Evolutionary conservation across 2,888 invertebrate genomes (phyloP).

Genomic region (Hypolimnas misippus): DNA sequence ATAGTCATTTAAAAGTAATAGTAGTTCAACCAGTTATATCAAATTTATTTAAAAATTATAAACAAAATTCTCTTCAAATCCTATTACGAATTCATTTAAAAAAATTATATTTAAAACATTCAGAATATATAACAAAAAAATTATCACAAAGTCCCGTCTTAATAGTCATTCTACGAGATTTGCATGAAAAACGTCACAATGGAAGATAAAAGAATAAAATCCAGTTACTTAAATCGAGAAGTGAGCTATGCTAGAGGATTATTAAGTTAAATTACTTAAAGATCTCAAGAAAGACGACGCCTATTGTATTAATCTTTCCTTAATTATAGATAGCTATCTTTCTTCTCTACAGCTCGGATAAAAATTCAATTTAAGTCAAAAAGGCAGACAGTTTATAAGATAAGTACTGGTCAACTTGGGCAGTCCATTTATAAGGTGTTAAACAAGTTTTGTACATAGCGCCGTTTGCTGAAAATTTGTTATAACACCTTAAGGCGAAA

Average conservation of each 20-base stretch:
- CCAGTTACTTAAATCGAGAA: slow-evolving; percentile 62
- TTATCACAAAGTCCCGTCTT: slow-evolving; percentile 36
- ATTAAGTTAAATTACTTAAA: slow-evolving; percentile 78
- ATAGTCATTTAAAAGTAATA: too few relatives aligned
- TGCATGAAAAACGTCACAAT: slow-evolving; percentile 47
- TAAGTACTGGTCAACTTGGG: not conserved
- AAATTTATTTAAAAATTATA: too few relatives aligned
- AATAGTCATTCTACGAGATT: slow-evolving; percentile 44
- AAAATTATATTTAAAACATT: too few relatives aligned
- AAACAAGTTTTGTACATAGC: too few relatives aligned
- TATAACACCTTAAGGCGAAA: too few relatives aligned
- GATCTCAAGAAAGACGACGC: slow-evolving; percentile 58
- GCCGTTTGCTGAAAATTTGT: too few relatives aligned
- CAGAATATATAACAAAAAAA: slow-evolving; percentile 19
- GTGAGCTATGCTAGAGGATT: slow-evolving; percentile 67
- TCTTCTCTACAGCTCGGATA: slow-evolving; percentile 26
- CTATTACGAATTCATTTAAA: too few relatives aligned
- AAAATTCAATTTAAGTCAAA: slow-evolving; percentile 31
- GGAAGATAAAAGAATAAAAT: slow-evolving; percentile 57
- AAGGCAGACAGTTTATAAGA: not conserved
- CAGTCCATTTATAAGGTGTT: too few relatives aligned
- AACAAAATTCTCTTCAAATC: too few relatives aligned
- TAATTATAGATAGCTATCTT: slow-evolving; percentile 42
- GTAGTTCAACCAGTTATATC: too few relatives aligned
- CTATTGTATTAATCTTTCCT: slow-evolving; percentile 57